Conservation (phyloP, 30 jellyfish, hydroid and myxozoan species). For the Chironex yamaguchii region DNA sequence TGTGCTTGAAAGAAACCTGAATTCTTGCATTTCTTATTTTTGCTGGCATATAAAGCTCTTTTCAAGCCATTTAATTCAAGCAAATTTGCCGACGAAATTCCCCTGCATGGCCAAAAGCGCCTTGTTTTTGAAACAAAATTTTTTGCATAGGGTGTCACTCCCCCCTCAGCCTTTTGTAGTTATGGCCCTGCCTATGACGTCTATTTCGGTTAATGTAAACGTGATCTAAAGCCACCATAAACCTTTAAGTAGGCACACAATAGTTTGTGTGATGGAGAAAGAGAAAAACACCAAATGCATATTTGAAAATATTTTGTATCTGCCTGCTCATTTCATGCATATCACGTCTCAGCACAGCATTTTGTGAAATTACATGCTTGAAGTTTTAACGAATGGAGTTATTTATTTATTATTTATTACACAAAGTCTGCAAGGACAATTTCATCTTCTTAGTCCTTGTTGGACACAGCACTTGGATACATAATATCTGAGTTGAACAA, state of each 20-base stretch:
- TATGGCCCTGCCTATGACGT: conserved; percentile 2
- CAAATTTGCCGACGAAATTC: neutral
- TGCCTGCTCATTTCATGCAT: conserved; percentile 23
- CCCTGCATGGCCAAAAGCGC: neutral
- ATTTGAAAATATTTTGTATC: conserved; percentile 15
- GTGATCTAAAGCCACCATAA: conserved; percentile 34
- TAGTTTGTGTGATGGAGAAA: neutral
- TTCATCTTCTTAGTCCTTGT: conserved; percentile 27
- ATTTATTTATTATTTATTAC: neutral
- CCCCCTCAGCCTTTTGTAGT: conserved; percentile 3
- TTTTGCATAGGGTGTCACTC: neutral
- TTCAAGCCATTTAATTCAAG: neutral
- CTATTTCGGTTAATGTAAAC: conserved; percentile 19
- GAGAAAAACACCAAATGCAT: conserved; percentile 5
- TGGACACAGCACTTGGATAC: conserved; percentile 51
- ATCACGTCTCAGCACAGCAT: conserved; percentile 13
- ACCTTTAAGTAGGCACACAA: conserved; percentile 29
- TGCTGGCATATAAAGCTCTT: conserved; percentile 24
- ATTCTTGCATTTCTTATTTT: neutral
- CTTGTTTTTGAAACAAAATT: neutral
- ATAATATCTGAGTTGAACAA: conserved; percentile 27
- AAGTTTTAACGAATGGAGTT: conserved; percentile 17
- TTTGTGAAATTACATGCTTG: neutral
- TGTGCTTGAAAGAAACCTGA: neutral
- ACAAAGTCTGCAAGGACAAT: conserved; percentile 35